Base-by-base conservation (phyloP, 1,140 invertebrate genomes). In the Sinonovacula constricta region DNA sequence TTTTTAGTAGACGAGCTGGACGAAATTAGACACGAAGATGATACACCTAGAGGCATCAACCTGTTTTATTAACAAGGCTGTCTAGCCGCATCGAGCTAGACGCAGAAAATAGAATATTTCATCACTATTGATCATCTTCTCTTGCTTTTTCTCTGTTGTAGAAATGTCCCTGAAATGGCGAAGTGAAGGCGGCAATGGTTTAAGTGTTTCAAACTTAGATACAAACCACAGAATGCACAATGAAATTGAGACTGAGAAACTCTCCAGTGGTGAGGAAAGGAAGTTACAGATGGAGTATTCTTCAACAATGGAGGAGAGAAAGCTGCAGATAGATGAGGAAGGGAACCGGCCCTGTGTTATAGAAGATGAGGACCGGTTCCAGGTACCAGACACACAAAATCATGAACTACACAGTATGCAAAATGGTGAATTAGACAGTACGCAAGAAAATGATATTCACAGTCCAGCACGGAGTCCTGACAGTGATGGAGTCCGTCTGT, bases 261-360 rank as follows among this genome's bases (percentile, higher is more conserved):
- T 60, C 57, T 45, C 68, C 26, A 60, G 33, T 60, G 30, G 53
- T 7, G 71, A 63, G 71, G 60, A 63, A 22, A 65, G 59, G 36
- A 66, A 63, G 30, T 30, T 74, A 74, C 71, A 74, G 26, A 66
- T 74, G 26, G 59, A 39, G 36, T 53, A 59, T 45, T 65, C 60
- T 33, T 36, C 28, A 60, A 68, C 26, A 65, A 68, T 68, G 36
- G 74, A 77, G 56, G 63, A 77, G 56, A 77, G 53, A 57, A 77
- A 67, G n/a, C 68, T 77, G 60, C 62, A 77, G 57, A 77, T 67
- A 56, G 63, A 77, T 77, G 74, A 77, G 62, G 68, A 70, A 30
- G 63, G 63, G 18, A 77, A 68, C 54, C 59, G 63, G 45, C 65
- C 74, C 15, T 68, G 31, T 56, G 53, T 67, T 51, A 65, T 74